Evolutionary conservation across 2,888 invertebrate species (phyloP), one percentile per base, ranked within the genome.

Genomic region (Pecten maximus): DNA sequence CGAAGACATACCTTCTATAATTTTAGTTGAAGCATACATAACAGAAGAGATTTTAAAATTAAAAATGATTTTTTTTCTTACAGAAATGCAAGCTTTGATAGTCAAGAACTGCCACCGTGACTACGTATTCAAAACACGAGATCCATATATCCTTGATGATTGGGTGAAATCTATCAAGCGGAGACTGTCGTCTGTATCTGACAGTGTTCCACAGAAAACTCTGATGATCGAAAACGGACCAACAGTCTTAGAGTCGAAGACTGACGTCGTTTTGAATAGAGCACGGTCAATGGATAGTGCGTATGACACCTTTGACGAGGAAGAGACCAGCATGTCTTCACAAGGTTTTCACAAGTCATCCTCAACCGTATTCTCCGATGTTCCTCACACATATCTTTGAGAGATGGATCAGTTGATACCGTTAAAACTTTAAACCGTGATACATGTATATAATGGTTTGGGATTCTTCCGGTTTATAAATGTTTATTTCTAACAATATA

Each of bases 1-100:
- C n/a, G n/a, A n/a, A n/a, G n/a, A n/a, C n/a, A n/a, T n/a, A n/a
- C n/a, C n/a, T n/a, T n/a, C n/a, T n/a, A n/a, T n/a, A n/a, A n/a
- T n/a, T n/a, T n/a, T n/a, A n/a, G n/a, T n/a, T n/a, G n/a, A n/a
- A n/a, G n/a, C n/a, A n/a, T n/a, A n/a, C n/a, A n/a, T n/a, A n/a
- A n/a, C n/a, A n/a, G n/a, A n/a, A n/a, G n/a, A n/a, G n/a, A n/a
- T n/a, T n/a, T n/a, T n/a, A n/a, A n/a, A n/a, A n/a, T n/a, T n/a
- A n/a, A n/a, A n/a, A n/a, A n/a, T n/a, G n/a, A n/a, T n/a, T n/a
- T 23, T 35, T 74, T 74, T 28, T 74, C 1, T 74, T 35, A 15
- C 74, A 74, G 74, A 74, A 15, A 74, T 74, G 74, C 74, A 74
- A 35, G 74, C 35, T 35, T 28, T 74, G 74, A 74, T 74, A 35